phyloP scores from a whole-genome alignment of 2,888 invertebrate genomes.

The Eupelmus urozonus region DNA sequence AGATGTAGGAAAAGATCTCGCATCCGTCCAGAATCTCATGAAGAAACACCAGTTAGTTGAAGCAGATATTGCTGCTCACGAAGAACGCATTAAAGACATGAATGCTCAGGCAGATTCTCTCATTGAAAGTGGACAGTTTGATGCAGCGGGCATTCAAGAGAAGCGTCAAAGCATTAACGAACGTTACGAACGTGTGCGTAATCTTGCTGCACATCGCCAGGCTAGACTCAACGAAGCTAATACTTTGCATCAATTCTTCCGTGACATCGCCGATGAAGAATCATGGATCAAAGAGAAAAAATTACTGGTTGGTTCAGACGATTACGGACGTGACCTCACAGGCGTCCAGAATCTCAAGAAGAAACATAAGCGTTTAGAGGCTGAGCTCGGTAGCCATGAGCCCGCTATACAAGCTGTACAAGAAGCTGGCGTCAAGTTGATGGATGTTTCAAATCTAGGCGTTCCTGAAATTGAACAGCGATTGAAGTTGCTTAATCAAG shows the following conservation, averaged over 20 bases:
- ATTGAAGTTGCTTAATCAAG: slow-evolving; percentile 89
- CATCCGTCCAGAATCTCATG: slow-evolving; percentile 98
- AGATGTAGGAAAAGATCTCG: slow-evolving; percentile 98
- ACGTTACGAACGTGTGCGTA: slow-evolving; percentile 95
- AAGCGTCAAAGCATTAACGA: slow-evolving; percentile 97
- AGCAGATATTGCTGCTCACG: slow-evolving; percentile 98
- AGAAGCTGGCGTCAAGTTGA: slow-evolving; percentile 92
- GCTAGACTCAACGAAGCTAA: slow-evolving; percentile 96
- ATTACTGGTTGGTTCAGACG: slow-evolving; percentile 96
- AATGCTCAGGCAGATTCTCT: slow-evolving; percentile 97
- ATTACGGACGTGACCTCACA: slow-evolving; percentile 98
- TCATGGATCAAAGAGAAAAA: slow-evolving; percentile 99
- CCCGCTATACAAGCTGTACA: slow-evolving; percentile 97
- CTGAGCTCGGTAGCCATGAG: slow-evolving; percentile 97
- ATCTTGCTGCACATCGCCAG: slow-evolving; percentile 94
- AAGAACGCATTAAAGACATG: slow-evolving; percentile 95
- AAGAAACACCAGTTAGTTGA: slow-evolving; percentile 99
- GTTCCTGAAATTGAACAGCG: slow-evolving; percentile 95
- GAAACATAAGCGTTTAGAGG: slow-evolving; percentile 99
- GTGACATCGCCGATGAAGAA: slow-evolving; percentile 99
- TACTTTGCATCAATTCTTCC: slow-evolving; percentile 99
- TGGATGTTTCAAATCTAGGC: slow-evolving; percentile 95
- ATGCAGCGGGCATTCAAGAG: slow-evolving; percentile 95
- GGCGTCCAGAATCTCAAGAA: slow-evolving; percentile 99
- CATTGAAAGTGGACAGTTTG: slow-evolving; percentile 97